Conservation (phyloP, 2,113 vertebrate genomes). For the Amia ocellicauda region DNA sequence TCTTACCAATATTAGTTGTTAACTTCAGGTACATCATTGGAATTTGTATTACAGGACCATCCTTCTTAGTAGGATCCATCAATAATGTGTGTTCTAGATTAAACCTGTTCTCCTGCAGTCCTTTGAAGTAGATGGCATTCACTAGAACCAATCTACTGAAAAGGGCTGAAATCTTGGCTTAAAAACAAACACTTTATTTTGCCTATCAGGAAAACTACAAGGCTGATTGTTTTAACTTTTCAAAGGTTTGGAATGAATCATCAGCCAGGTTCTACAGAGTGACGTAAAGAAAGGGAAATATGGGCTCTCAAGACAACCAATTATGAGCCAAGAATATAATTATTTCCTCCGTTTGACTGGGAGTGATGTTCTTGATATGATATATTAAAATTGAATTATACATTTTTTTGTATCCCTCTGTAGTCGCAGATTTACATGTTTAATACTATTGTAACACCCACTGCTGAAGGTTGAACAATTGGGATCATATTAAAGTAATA, state of each 20-base stretch:
- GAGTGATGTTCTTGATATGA: not conserved
- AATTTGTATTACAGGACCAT: slow-evolving; percentile 32
- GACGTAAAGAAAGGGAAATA: too few relatives aligned
- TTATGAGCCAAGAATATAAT: too few relatives aligned
- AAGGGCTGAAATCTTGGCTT: slow-evolving; percentile 44
- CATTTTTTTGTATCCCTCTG: slow-evolving; percentile 9
- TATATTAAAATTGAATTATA: slow-evolving; percentile 31
- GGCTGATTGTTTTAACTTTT: slow-evolving; percentile 1
- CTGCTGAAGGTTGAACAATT: too few relatives aligned
- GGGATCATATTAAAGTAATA: slow-evolving; percentile 17
- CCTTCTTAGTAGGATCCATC: slow-evolving; percentile 39
- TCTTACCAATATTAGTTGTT: slow-evolving; percentile 2
- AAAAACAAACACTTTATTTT: slow-evolving; percentile 52
- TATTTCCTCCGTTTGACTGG: slow-evolving; percentile 14
- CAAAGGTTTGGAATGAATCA: not conserved
- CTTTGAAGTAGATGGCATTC: slow-evolving; percentile 54
- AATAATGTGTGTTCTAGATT: slow-evolving; percentile 34
- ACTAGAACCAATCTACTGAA: slow-evolving; percentile 49
- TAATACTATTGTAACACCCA: slow-evolving; percentile 24
- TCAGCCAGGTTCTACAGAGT: not conserved
- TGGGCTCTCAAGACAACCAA: too few relatives aligned
- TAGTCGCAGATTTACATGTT: slow-evolving; percentile 20
- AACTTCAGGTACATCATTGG: slow-evolving; percentile 39
- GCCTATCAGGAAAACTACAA: slow-evolving; percentile 26
- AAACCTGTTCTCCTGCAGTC: slow-evolving; percentile 50